Percentiles rank a stretch among this genome's conserved stretches.
Evolutionary conservation across 2,888 invertebrate genomes (phyloP).

Genomic region (Druceiella hillmani): DNA sequence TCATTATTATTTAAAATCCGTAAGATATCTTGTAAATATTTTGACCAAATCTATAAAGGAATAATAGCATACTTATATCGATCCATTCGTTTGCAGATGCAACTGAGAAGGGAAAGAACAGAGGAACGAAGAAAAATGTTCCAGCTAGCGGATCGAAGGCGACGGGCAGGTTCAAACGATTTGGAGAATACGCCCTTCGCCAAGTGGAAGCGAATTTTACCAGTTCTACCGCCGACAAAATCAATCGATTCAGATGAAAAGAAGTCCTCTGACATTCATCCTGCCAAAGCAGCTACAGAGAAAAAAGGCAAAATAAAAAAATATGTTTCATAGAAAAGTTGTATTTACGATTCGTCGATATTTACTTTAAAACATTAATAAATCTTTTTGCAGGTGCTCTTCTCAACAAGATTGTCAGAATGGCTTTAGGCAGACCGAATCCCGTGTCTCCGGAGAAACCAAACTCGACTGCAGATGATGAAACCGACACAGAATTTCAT

Average conservation of each 20-base stretch:
- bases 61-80: neutral
- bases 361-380: neutral
- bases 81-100: constrained; percentile 61
- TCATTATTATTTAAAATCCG: too few relatives aligned
- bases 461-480: constrained; percentile 50
- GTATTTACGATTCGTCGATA: constrained; percentile 2
- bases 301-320: constrained; percentile 42
- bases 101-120: constrained; percentile 81
- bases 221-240: constrained; percentile 52
- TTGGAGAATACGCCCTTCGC: constrained; percentile 57
- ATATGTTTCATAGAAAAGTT: constrained; percentile 5
- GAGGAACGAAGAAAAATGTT: constrained; percentile 93
- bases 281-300: constrained; percentile 31
- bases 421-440: constrained; percentile 56
- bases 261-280: constrained; percentile 30
- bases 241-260: constrained; percentile 50
- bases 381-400: constrained; percentile 39
- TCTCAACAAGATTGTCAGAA: constrained; percentile 54
- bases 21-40: too few relatives aligned
- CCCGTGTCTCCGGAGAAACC: constrained; percentile 39
- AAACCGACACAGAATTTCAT: constrained; percentile 67
- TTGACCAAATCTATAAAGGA: neutral
- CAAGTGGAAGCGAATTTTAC: constrained; percentile 66
- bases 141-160: constrained; percentile 71
- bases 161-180: constrained; percentile 51